These are phyloP conservation scores for Adelognathus sp. DNA, from an alignment of 2,888 invertebrate genomes.

Conservation along the genomic window DNA sequence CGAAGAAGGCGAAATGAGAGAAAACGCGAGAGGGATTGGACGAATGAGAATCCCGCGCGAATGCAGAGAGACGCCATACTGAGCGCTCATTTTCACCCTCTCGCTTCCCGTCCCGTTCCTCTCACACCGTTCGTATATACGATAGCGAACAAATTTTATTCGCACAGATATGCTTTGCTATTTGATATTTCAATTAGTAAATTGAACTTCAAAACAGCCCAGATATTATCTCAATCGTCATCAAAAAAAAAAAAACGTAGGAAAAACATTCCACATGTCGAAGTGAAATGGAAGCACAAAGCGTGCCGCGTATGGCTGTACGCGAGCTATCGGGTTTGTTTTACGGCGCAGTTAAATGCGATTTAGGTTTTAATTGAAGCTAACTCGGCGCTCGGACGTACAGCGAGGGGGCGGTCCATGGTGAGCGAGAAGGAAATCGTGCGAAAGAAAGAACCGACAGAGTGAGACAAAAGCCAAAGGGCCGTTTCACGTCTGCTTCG, in stretches of 20 bases:
- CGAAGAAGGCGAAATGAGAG: constrained; percentile 59
- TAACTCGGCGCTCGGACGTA: constrained; percentile 61
- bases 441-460: constrained; percentile 53
- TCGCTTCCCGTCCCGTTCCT: constrained; percentile 1
- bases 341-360: constrained; percentile 75
- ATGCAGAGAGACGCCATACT: constrained; percentile 70
- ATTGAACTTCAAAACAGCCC: neutral
- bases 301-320: constrained; percentile 53
- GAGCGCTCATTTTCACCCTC: constrained; percentile 33
- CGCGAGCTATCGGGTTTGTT: constrained; percentile 74
- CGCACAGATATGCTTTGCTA: neutral
- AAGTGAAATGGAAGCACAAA: constrained; percentile 12
- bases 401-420: constrained; percentile 10
- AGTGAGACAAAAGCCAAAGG: constrained; percentile 38
- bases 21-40: constrained; percentile 74
- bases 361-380: constrained; percentile 77
- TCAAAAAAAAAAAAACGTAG: too few species aligned
- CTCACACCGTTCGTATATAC: neutral
- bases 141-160: constrained; percentile 28
- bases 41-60: constrained; percentile 71
- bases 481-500: neutral
- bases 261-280: too few species aligned
- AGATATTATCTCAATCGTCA: too few species aligned
- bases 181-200: constrained; percentile 8
- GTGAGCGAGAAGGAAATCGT: constrained; percentile 65